These are phyloP conservation scores for Hydrozoanthus gracilis DNA, from an alignment of 92 coral and sea anemone genomes.

Conservation along the genomic window DNA sequence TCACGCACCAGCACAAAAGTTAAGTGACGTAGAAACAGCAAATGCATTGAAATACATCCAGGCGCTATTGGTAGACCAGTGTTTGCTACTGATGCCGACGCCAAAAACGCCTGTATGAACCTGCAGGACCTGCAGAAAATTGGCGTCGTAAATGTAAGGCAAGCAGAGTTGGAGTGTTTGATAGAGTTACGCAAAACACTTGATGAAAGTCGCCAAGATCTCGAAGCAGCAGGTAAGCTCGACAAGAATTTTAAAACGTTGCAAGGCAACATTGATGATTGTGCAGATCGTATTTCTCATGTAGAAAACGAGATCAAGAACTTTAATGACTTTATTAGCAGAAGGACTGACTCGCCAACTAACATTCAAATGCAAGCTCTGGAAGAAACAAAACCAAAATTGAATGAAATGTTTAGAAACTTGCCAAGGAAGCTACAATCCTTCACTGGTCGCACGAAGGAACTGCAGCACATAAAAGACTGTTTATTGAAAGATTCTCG, in stretches of 20 bases:
- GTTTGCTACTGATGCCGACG: too few species aligned
- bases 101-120: too few species aligned
- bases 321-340: not conserved
- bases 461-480: not conserved
- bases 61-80: too few species aligned
- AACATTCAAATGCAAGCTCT: not conserved
- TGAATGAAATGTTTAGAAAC: not conserved
- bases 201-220: too few species aligned
- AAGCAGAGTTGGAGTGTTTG: too few species aligned
- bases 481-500: not conserved
- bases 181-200: too few species aligned
- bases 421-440: not conserved
- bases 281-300: not conserved
- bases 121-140: too few species aligned
- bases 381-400: not conserved
- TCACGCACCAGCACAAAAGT: slow-evolving; percentile 24
- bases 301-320: not conserved
- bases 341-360: not conserved
- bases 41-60: too few species aligned
- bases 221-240: slow-evolving; percentile 1
- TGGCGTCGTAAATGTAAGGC: not conserved
- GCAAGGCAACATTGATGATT: not conserved
- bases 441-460: slow-evolving; percentile 8
- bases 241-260: not conserved
- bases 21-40: too few species aligned